These are phyloP conservation scores for Margarornis squamiger DNA, from an alignment of 2,797 vertebrate genomes.

Conservation along the genomic window DNA sequence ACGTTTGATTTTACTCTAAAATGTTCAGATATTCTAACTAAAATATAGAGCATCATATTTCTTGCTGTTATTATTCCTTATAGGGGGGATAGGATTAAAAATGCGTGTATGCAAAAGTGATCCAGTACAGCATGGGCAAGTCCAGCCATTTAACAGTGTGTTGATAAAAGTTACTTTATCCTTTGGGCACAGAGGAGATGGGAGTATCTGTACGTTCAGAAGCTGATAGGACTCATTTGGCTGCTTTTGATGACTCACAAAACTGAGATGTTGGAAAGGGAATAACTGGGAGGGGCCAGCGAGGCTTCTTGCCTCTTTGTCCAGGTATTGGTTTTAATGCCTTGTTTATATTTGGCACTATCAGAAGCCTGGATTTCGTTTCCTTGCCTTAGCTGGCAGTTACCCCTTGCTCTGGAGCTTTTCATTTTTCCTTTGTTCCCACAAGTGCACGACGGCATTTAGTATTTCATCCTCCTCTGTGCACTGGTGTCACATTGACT, in stretches of 20 bases:
- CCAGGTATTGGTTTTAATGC: background rate
- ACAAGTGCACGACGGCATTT: fast-evolving
- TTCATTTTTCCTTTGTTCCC: background rate
- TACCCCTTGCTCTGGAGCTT: background rate
- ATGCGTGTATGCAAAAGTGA: background rate
- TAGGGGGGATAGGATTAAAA: background rate
- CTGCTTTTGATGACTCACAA: background rate
- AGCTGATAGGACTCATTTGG: background rate
- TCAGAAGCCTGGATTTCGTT: background rate
- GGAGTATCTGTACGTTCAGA: background rate
- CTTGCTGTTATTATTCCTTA: background rate
- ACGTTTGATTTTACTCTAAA: conserved; percentile 26
- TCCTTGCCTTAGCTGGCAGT: background rate
- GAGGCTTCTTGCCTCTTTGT: background rate
- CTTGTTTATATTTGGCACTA: background rate
- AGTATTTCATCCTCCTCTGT: background rate
- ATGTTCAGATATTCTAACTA: background rate
- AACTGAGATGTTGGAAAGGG: background rate
- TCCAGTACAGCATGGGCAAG: background rate
- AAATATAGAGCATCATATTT: background rate
- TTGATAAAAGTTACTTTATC: background rate
- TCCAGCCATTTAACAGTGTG: background rate
- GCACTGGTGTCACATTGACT: background rate
- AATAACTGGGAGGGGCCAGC: background rate
- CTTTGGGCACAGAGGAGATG: background rate